Evolutionary conservation across 2,113 vertebrate genomes (phyloP).

Genomic region (Peromyscus polionotus): DNA sequence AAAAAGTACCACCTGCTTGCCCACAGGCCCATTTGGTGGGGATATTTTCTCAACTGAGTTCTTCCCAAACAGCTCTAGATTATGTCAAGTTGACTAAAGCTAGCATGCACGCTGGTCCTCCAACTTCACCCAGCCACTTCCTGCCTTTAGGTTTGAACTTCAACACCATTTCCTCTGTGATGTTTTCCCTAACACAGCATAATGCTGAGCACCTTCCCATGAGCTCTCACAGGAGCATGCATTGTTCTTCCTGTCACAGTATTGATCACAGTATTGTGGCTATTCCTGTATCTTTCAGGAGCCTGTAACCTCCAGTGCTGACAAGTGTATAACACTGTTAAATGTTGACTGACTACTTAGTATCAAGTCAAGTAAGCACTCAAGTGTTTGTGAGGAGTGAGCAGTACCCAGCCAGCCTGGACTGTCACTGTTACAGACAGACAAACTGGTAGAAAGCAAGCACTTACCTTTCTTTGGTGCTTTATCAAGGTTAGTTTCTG

Average conservation of each 20-base stretch:
- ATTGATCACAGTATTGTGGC: not conserved
- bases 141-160: not conserved
- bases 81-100: not conserved
- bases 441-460: not conserved
- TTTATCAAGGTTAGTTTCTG: conserved; percentile 78
- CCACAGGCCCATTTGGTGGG: not conserved
- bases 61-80: not conserved
- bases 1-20: not conserved
- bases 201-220: not conserved
- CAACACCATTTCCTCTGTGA: not conserved
- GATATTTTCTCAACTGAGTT: not conserved
- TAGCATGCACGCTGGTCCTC: not conserved
- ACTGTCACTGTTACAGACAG: not conserved
- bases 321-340: not conserved
- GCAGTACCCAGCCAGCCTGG: not conserved
- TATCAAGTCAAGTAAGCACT: conserved; percentile 15
- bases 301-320: not conserved
- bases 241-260: not conserved
- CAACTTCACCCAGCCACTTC: not conserved
- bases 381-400: conserved; percentile 5
- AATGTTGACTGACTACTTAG: not conserved
- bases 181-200: not conserved
- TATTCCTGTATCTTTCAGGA: not conserved
- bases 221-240: not conserved
- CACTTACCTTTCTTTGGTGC: conserved; percentile 91